Percentiles rank a stretch among this genome's conserved stretches.
Evolutionary conservation across 2,113 vertebrate species (phyloP).

Genomic region (Cnemophilus loriae): DNA sequence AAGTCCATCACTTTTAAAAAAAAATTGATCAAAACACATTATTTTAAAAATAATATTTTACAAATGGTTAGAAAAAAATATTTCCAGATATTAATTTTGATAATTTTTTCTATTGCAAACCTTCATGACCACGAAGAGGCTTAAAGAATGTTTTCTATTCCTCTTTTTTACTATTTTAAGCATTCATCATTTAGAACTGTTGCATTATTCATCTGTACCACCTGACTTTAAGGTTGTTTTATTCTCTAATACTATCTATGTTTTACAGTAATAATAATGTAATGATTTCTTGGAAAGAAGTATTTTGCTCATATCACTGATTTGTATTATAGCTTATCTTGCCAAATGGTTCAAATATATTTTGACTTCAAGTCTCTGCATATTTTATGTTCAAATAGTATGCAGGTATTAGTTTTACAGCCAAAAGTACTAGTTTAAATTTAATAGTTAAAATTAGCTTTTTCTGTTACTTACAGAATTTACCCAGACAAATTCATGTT

Average conservation of each 20-base stretch:
- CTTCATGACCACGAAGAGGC: not conserved
- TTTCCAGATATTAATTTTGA: not conserved
- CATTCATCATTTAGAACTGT: not conserved
- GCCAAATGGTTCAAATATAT: not conserved
- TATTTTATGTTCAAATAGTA: not conserved
- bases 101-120: not conserved
- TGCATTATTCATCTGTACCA: not conserved
- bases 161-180: not conserved
- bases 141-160: not conserved
- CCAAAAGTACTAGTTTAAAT: not conserved
- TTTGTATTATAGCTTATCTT: not conserved
- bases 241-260: not conserved
- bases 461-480: not conserved
- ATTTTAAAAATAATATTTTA: not conserved
- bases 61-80: not conserved
- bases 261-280: not conserved
- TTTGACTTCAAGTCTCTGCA: not conserved
- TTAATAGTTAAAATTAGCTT: not conserved
- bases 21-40: rapidly evolving
- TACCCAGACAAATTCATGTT: not conserved
- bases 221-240: not conserved
- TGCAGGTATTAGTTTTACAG: not conserved
- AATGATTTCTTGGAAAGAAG: not conserved
- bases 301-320: not conserved
- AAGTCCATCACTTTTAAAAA: not conserved